Evolutionary conservation across 2,797 vertebrate genomes (phyloP).

Genomic region (Betta splendens): DNA sequence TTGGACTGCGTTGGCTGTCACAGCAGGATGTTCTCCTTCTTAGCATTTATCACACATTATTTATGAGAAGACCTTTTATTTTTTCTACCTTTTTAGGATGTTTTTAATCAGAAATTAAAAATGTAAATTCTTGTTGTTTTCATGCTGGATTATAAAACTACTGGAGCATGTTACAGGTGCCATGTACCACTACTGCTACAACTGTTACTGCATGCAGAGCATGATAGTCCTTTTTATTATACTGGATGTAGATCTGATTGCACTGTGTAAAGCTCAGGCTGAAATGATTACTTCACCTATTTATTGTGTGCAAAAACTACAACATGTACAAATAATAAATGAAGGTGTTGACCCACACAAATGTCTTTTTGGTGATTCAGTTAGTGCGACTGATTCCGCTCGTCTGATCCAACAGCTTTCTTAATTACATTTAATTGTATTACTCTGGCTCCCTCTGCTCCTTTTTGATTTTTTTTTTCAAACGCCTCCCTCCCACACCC

Average conservation of each 20-base stretch:
- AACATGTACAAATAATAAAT: conserved; percentile 19
- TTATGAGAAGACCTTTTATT: not conserved
- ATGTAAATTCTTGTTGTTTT: not conserved
- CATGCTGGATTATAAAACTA: not conserved
- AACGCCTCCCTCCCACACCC: conserved; percentile 3
- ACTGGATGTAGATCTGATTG: not conserved
- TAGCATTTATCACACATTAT: not conserved
- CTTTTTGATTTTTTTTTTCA: conserved; percentile 19
- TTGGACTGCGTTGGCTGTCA: conserved; percentile 34
- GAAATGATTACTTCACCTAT: conserved; percentile 12
- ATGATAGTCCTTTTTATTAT: conserved; percentile 18
- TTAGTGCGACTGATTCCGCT: conserved; percentile 8
- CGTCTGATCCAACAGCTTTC: conserved; percentile 20
- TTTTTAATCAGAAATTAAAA: not conserved
- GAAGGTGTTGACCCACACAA: conserved; percentile 1
- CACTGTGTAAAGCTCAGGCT: conserved; percentile 2
- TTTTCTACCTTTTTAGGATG: not conserved
- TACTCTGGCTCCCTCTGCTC: conserved; percentile 22
- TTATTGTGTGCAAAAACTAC: conserved; percentile 23
- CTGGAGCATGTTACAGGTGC: not conserved
- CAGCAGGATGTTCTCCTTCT: not conserved
- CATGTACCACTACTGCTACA: conserved; percentile 5
- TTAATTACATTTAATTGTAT: conserved; percentile 50
- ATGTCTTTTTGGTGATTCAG: not conserved
- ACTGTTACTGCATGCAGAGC: conserved; percentile 9